Base-by-base conservation (phyloP, 2,797 vertebrate genomes). In the Cynopterus sphinx region DNA sequence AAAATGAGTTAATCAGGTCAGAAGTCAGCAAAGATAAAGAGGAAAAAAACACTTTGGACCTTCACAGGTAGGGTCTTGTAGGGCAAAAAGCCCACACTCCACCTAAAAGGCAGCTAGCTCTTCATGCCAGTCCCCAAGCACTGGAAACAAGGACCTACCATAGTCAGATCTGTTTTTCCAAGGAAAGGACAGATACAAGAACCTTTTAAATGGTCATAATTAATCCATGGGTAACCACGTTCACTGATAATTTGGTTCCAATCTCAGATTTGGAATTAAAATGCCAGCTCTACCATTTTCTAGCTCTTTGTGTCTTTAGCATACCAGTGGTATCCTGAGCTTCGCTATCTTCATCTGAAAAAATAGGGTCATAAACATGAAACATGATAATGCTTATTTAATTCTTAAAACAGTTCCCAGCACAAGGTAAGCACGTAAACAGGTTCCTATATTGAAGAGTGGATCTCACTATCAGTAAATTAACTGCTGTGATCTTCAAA, bases 401-500 rank as follows among this genome's bases (percentile, higher is more conserved):
- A 90, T 67, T 73, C 24, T 51, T 74, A 43, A 82, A 51, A 41
- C 28, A 92, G 70, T 31, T 46, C 8, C 53, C 31, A 82, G 63
- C 21, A 92, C 7, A 43, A 21, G 11, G 55, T 78, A 68, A 94
- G 59, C 7, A 77, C 53, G 11, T 68, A 71, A 84, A 81, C 1
- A 61, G 24, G 90, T 90, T 90, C 57, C 63, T 74, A 9, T 21
- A 85, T 6, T 36, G 17, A 28, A 86, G 9, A 61, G 19, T 7
- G 0, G 53, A 21, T 88, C 39, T 94, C 53, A 83, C 26, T 6
- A 4, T 79, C 39, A 8, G 24, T 86, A 78, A 83, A 77, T 87
- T 71, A 90, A 36, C 41, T 73, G 16, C 15, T 88, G 39, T n/a
- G 46, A 65, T 96, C 67, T 91, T 87, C 36, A 85, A 74, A 90